Base-by-base conservation (phyloP, 2,888 invertebrate genomes). In the Disparrhopalites patrizii region DNA sequence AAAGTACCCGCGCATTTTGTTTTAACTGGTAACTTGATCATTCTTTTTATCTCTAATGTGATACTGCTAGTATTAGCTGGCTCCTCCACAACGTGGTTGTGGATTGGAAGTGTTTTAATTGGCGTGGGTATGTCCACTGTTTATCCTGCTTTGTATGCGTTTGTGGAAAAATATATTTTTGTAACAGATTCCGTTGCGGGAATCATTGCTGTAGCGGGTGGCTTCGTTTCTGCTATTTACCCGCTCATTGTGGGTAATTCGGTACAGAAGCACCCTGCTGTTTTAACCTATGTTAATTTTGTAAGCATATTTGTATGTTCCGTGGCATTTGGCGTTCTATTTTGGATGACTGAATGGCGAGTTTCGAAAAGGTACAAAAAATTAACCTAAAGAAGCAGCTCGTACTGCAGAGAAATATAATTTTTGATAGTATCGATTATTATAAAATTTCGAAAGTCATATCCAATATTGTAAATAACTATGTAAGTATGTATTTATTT, bases 191-290 rank as follows among this genome's bases (percentile, higher is more conserved):
- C 54, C 3, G 56, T 69, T 1, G 69, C 68, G 1, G 56, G 62
- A 8, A 23, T 25, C 3, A 27, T 64, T 31, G 47, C 56, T 3
- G 31, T 64, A 1, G 25, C 38, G 13, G 68, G 66, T 4, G 60
- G 67, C 0, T 23, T 55, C 8, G 56, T 68, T 5, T 65, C 66
- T 1, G 51, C 62, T 1, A 50, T 66, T 25, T 69, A 68, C 31
- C 71, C 71, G 20, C n/a, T 68, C 10, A 68, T 69, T 62, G 65
- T 71, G 23, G 70, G 70, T 18, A 33, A 23, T 28, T 56, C 62
- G 18, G 67, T 70, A 28, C 65, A 70, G n/a, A 51, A 7, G 23
- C 30, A 51, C 33, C 50, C 52, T 13, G 27, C 23, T 18, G 25
- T 62, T 18, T 33, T 62, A 52, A 43, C 31, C 31, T 62, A 62